A percentile compares a stretch with the other conserved stretches of the same genome.
Conservation (phyloP, 2,797 vertebrate species). For the Argentina silus region DNA sequence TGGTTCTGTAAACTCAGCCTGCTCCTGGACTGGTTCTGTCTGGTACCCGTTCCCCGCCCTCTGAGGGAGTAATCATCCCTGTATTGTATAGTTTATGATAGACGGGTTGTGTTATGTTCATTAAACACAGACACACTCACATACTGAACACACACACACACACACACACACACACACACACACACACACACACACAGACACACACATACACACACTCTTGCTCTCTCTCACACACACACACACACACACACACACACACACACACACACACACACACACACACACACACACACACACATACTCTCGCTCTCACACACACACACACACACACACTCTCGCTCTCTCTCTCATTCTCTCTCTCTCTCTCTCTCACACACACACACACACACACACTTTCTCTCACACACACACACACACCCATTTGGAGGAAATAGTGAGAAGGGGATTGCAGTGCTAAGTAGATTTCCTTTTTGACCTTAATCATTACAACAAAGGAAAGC, state of each 20-base stretch:
- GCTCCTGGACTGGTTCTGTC: no score
- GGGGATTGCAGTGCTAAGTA: slow-evolving; percentile 9
- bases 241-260: neutral
- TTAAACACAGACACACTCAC: neutral
- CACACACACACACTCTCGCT: neutral
- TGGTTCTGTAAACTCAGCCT: neutral
- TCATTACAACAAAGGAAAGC: slow-evolving; percentile 4
- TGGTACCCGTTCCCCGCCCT: neutral
- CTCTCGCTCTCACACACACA: slow-evolving; percentile 8
- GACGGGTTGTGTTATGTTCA: neutral
- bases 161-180: neutral
- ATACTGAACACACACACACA: neutral
- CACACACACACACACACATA: neutral
- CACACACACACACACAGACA: slow-evolving; percentile 5
- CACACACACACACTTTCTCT: neutral
- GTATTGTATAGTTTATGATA: neutral
- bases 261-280: neutral
- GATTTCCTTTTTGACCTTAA: slow-evolving; percentile 13
- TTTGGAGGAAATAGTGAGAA: neutral
- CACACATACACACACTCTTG: slow-evolving; percentile 4
- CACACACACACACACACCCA: neutral
- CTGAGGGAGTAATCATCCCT: neutral
- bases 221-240: neutral
- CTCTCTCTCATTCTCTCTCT: neutral
- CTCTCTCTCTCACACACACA: neutral